phyloP scores from a whole-genome alignment of 1,140 invertebrate genomes.

The Anagrus nilaparvatae region DNA sequence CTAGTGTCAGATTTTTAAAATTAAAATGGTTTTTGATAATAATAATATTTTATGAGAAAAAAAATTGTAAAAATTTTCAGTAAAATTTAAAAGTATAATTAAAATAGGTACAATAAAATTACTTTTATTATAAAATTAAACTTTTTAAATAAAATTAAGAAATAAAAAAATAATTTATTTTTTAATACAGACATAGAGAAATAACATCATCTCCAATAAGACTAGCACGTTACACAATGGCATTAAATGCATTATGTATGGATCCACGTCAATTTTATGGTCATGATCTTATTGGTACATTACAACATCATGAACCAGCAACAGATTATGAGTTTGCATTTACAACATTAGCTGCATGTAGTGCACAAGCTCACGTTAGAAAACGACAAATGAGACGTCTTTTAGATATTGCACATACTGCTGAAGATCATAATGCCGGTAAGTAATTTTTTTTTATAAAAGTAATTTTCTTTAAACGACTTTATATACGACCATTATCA shows the following conservation, averaged over 20 bases:
- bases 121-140: background rate
- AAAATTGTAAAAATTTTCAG: no score
- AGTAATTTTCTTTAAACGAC: no score
- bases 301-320: conserved; percentile 58
- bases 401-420: conserved; percentile 63
- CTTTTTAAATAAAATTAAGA: conserved; percentile 2
- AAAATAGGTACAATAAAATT: background rate
- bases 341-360: conserved; percentile 59
- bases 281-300: conserved; percentile 62
- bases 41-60: no score
- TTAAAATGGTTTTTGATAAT: no score
- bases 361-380: conserved; percentile 67
- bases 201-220: conserved; percentile 61
- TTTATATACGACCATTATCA: no score
- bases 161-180: no score
- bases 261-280: conserved; percentile 74
- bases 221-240: conserved; percentile 63
- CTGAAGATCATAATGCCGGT: conserved; percentile 66
- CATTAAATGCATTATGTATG: conserved; percentile 65
- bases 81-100: conserved; percentile 2
- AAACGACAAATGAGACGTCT: conserved; percentile 67
- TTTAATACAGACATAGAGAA: conserved; percentile 50
- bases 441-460: conserved; percentile 16
- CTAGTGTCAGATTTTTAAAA: no score
- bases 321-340: conserved; percentile 60